These are phyloP conservation scores for Lordiphosa collinella DNA, from an alignment of 1,140 invertebrate genomes.

Conservation along the genomic window DNA sequence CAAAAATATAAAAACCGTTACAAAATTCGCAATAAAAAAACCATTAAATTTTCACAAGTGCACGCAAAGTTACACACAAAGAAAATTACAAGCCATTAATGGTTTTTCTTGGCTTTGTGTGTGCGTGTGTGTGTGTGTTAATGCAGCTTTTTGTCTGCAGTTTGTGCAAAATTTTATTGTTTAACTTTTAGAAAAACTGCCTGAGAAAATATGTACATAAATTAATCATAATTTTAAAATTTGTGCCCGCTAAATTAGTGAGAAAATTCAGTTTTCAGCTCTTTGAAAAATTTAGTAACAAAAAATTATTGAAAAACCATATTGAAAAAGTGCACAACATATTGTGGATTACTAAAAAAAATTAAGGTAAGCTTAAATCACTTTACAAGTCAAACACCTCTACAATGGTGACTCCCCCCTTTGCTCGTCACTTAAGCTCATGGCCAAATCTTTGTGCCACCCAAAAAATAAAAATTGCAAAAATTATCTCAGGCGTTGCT, in stretches of 20 bases:
- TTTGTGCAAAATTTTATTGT: background rate
- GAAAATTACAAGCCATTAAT: background rate
- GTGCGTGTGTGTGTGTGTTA: constrained; percentile 13
- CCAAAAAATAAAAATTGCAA: constrained; percentile 31
- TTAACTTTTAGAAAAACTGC: constrained; percentile 1
- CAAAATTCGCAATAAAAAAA: constrained; percentile 3
- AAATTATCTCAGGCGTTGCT: constrained; percentile 71
- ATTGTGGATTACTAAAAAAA: constrained; percentile 34
- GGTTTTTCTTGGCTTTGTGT: background rate
- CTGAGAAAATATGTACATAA: background rate
- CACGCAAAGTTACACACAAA: constrained; percentile 20
- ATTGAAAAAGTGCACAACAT: constrained; percentile 4
- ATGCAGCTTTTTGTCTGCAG: constrained; percentile 1
- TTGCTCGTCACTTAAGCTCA: constrained; percentile 14
- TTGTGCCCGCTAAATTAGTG: too few species aligned
- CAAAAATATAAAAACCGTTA: constrained; percentile 1
- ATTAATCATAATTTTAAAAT: background rate
- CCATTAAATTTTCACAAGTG: constrained; percentile 31
- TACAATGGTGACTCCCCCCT: constrained; percentile 3
- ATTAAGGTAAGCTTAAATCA: constrained; percentile 27
- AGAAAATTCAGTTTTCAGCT: background rate
- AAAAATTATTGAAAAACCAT: constrained; percentile 2
- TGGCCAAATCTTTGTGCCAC: constrained; percentile 19
- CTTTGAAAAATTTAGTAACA: too few species aligned
- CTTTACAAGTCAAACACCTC: constrained; percentile 23